Base-by-base conservation (phyloP, 2,888 invertebrate species). In the Himalopsyche japonica region DNA sequence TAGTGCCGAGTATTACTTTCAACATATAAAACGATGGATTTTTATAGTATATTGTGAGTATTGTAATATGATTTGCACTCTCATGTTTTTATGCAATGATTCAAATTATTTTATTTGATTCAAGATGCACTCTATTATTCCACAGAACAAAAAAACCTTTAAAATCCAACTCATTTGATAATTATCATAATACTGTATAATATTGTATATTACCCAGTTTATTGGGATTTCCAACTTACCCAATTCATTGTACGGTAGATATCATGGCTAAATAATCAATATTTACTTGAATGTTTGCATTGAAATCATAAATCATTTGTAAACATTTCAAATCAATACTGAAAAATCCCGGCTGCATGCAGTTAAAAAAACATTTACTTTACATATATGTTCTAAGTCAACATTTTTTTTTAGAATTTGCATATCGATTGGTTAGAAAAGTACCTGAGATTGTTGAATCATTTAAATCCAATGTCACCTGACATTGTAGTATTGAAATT, bases 401-500 rank as follows among this genome's bases (percentile, higher is more conserved):
- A 64, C 48, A n/a, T 57, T 43, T 78, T 43, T n/a, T 79, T 76
- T 76, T 85, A 85, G 84, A 79, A 84, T 82, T 83, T 82, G 83
- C 86, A 86, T 86, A 86, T 86, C 86, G 83, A 49, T 80, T 77
- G 81, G 76, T 84, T 84, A 84, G 84, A 84, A 84, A 78, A 82
- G 86, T 86, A 86, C 86, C 86, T 86, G 86, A 86, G 84, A 81
- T 84, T 86, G 80, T 86, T n/a, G n/a, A n/a, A n/a, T n/a, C n/a
- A n/a, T n/a, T n/a, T 81, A 64, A 77, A 48, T 30, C 78, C 32
- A 37, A 43, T 82, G 84, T 48, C 81, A 79, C 81, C 84, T 49
- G 81, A 79, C 76, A 32, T 82, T 30, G 82, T 57, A 82, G 34
- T 84, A 84, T 84, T 84, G 80, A 81, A 84, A 76, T 78, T 81